Percentiles rank a stretch among this genome's conserved stretches.
Evolutionary conservation across 2,888 invertebrate genomes (phyloP).

Genomic region (Agrochola lota): DNA sequence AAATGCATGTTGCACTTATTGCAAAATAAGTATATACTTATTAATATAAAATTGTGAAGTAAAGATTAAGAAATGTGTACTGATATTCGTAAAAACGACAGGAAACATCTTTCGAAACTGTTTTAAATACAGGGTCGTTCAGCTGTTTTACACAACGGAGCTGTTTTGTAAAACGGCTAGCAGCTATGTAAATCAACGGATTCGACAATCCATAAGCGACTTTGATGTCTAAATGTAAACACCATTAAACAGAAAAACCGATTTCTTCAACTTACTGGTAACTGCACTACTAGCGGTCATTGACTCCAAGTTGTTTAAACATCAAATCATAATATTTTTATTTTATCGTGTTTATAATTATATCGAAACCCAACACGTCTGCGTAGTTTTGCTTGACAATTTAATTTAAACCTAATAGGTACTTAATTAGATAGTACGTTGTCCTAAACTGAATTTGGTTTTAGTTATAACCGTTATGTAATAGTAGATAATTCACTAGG

Average conservation of each 20-base stretch:
- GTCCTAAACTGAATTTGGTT: not conserved
- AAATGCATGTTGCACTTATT: conserved; percentile 9
- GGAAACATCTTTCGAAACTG: not conserved
- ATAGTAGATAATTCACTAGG: too few species aligned
- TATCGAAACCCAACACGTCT: not conserved
- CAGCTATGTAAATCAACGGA: not conserved
- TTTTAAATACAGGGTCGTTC: not conserved
- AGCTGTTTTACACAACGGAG: too few species aligned
- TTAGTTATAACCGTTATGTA: not conserved
- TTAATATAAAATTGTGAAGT: not conserved
- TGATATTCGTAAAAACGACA: not conserved
- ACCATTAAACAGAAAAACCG: not conserved
- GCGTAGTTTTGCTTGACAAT: too few species aligned
- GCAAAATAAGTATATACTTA: not conserved
- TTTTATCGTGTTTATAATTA: not conserved
- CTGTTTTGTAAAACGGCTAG: too few species aligned
- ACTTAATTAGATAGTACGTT: not conserved
- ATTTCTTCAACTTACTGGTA: not conserved
- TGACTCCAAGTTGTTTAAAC: too few species aligned
- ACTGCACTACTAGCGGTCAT: not conserved
- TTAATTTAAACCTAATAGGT: too few species aligned
- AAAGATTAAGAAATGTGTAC: not conserved
- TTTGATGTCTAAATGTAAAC: too few species aligned
- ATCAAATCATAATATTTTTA: not conserved
- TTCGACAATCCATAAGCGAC: not conserved